Conservation (phyloP, 2,888 invertebrate genomes). For the Chloroclysta siterata region DNA sequence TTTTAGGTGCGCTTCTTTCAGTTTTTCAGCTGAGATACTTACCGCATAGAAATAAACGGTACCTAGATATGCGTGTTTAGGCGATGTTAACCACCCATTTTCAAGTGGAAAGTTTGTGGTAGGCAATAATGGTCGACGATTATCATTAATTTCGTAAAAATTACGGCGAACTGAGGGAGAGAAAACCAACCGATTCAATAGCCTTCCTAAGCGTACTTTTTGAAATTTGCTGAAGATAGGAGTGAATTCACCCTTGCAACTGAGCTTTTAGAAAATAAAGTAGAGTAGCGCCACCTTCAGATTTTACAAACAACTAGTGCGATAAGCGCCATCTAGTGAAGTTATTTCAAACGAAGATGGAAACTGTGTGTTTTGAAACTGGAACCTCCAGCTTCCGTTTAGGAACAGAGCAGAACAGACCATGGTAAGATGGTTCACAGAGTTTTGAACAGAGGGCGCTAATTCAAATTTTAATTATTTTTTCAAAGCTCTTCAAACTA, state of each 20-base stretch:
- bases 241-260: background rate
- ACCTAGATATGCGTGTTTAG: too few relatives aligned
- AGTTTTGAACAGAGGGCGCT: constrained; percentile 37
- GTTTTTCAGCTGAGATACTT: too few relatives aligned
- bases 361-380: constrained; percentile 7
- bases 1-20: too few relatives aligned
- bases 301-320: background rate
- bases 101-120: background rate
- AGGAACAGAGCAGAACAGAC: too few relatives aligned
- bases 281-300: constrained; percentile 13
- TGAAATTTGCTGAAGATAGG: background rate
- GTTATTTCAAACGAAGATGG: constrained; percentile 10
- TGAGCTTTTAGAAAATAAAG: background rate
- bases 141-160: too few relatives aligned
- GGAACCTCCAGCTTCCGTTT: background rate
- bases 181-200: background rate
- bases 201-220: background rate
- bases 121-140: too few relatives aligned
- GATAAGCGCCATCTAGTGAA: constrained; percentile 22
- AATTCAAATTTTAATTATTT: background rate
- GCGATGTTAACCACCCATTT: too few relatives aligned
- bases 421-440: constrained; percentile 9
- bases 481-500: background rate
- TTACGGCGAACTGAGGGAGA: too few relatives aligned
- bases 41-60: too few relatives aligned